Percentiles rank a stretch among this genome's conserved stretches.
Evolutionary conservation across 1,140 invertebrate species (phyloP).

Genomic region (Frieseomelitta varia): DNA sequence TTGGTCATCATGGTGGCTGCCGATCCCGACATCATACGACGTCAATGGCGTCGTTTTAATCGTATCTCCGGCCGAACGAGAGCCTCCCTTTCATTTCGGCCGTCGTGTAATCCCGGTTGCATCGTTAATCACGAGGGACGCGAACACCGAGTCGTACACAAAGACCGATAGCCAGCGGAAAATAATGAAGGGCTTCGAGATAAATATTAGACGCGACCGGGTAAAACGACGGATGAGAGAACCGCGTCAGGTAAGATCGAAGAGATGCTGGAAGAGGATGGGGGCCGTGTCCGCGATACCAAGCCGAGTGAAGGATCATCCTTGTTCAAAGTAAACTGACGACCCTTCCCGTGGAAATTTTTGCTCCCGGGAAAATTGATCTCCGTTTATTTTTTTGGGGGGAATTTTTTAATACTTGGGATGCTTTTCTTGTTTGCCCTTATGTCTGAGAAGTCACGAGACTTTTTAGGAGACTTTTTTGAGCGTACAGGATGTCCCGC

Average conservation of each 20-base stretch:
- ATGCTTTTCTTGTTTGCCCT: no score
- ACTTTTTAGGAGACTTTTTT: no score
- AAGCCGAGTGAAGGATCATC: background rate
- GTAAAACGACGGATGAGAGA: background rate
- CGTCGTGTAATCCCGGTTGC: constrained; percentile 20
- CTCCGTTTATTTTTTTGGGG: no score
- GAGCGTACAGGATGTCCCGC: no score
- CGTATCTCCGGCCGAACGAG: background rate
- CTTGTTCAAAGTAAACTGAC: background rate
- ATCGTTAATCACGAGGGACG: constrained; percentile 35
- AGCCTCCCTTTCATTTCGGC: constrained; percentile 5
- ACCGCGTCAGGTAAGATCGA: background rate
- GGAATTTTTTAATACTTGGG: no score
- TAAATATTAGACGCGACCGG: constrained; percentile 4
- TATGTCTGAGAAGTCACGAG: no score
- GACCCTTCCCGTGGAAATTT: no score
- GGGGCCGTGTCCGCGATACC: no score
- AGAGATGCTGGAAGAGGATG: no score
- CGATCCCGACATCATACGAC: constrained; percentile 11
- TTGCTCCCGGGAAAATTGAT: no score
- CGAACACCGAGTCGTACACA: constrained; percentile 32
- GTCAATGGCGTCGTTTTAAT: constrained; percentile 32
- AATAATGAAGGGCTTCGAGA: constrained; percentile 18
- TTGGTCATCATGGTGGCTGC: constrained; percentile 3
- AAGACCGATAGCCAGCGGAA: background rate